Conservation (phyloP, 2,888 invertebrate genomes). For the Strigamia transsilvanica region DNA sequence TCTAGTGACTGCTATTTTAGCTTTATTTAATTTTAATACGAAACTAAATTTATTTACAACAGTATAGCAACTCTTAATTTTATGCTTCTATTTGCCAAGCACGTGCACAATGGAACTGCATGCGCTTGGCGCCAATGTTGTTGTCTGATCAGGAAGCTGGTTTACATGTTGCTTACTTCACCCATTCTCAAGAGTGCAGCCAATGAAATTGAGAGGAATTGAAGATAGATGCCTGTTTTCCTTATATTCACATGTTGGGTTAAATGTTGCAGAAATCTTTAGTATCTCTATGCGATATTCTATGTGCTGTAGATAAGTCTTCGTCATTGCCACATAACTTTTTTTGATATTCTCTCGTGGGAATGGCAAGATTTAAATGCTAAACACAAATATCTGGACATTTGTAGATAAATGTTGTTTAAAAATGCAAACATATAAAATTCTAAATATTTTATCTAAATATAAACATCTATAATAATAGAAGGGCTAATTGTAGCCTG, state of each 20-base stretch:
- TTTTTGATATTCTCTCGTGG: background rate
- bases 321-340: background rate
- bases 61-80: background rate
- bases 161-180: constrained; percentile 15
- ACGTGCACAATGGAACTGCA: constrained; percentile 29
- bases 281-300: background rate
- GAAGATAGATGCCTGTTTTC: constrained; percentile 24
- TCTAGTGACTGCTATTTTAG: background rate
- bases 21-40: background rate
- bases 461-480: too few species aligned
- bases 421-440: too few species aligned
- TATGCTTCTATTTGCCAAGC: constrained; percentile 16
- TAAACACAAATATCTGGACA: too few species aligned
- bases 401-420: too few species aligned
- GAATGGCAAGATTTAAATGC: too few species aligned
- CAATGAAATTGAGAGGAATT: constrained; percentile 34
- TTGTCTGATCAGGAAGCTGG: constrained; percentile 26
- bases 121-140: constrained; percentile 10
- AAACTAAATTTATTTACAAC: background rate
- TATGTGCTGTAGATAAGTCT: background rate
- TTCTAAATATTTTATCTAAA: too few species aligned
- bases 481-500: too few species aligned
- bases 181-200: constrained; percentile 15
- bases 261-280: constrained; percentile 30
- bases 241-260: constrained; percentile 3